Percentiles rank a stretch among this genome's conserved stretches.
Evolutionary conservation across 2,888 invertebrate species (phyloP).

Genomic region (Margaritifera margaritifera): DNA sequence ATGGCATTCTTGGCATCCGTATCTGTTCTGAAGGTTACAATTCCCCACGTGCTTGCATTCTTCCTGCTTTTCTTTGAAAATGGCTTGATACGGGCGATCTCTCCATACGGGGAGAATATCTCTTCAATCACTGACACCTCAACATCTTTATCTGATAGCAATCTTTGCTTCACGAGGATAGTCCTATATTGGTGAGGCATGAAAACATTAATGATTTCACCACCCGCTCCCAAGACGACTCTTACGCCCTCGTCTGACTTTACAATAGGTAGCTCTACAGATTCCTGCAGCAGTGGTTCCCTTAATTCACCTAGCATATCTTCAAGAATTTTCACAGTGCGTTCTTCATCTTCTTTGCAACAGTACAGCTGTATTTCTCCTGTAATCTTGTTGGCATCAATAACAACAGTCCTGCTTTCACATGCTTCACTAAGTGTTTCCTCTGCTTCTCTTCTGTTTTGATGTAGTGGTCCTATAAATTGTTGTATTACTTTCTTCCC

Average conservation of each 20-base stretch:
- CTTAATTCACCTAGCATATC: conserved; percentile 13
- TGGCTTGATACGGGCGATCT: conserved; percentile 39
- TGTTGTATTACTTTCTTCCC: conserved; percentile 44
- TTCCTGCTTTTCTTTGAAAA: conserved; percentile 25
- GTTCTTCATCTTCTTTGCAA: conserved; percentile 13
- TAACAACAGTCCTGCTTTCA: conserved; percentile 33
- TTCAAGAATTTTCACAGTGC: conserved; percentile 10
- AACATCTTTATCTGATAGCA: conserved; percentile 12
- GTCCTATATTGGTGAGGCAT: conserved; percentile 52
- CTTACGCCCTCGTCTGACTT: conserved; percentile 30
- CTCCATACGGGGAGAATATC: conserved; percentile 22
- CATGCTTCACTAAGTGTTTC: conserved; percentile 25
- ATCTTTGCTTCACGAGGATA: conserved; percentile 34
- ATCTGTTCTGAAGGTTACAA: too few species aligned
- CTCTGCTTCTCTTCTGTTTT: conserved; percentile 43
- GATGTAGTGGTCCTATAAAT: conserved; percentile 52
- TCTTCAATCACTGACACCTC: conserved; percentile 12
- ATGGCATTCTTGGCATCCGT: too few species aligned
- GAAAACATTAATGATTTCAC: conserved; percentile 38
- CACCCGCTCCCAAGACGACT: conserved; percentile 49
- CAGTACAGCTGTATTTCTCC: conserved; percentile 49
- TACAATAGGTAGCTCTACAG: conserved; percentile 30
- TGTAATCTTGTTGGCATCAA: conserved; percentile 47
- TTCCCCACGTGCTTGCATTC: conserved; percentile 43
- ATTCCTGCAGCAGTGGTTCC: conserved; percentile 22